Conservation (phyloP, 2,888 invertebrate genomes). For the Neoscelio sp. region DNA sequence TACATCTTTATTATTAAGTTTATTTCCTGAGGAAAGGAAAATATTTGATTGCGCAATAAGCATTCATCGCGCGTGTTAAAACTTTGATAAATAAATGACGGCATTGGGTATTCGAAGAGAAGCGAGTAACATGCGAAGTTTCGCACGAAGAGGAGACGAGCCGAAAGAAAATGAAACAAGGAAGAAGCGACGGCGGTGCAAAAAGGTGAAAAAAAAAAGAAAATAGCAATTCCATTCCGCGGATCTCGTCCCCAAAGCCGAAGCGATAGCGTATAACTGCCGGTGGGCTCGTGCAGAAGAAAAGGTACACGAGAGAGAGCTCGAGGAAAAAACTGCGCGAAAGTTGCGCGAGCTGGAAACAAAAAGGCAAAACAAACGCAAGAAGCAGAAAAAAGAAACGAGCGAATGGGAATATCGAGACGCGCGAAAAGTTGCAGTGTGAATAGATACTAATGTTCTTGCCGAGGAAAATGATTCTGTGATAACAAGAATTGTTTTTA, state of each 20-base stretch:
- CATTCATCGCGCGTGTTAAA: constrained; percentile 28
- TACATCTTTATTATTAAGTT: not conserved
- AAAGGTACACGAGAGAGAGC: constrained; percentile 39
- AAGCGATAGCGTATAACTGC: constrained; percentile 39
- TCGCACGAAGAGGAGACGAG: constrained; percentile 22
- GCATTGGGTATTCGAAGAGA: constrained; percentile 7
- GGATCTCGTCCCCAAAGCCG: constrained; percentile 41
- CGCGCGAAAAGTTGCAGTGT: constrained; percentile 57
- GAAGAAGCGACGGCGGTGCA: constrained; percentile 12
- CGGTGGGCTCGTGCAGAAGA: constrained; percentile 30
- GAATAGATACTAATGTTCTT: constrained; percentile 31
- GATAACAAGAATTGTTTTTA: constrained; percentile 17
- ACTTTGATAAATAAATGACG: constrained; percentile 32
- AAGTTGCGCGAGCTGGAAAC: constrained; percentile 72
- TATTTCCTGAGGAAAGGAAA: not conserved
- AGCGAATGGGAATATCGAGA: constrained; percentile 60
- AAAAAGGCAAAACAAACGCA: constrained; percentile 46
- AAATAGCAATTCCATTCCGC: constrained; percentile 42
- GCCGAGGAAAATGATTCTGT: constrained; percentile 10
- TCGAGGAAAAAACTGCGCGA: constrained; percentile 75
- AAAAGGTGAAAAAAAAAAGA: constrained; percentile 33
- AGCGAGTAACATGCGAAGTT: constrained; percentile 44
- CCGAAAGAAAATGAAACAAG: constrained; percentile 42
- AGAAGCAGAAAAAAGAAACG: constrained; percentile 63
- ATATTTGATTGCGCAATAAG: constrained; percentile 29